Evolutionary conservation across 2,797 vertebrate species (phyloP).

Genomic region (Aplochiton taeniatus): DNA sequence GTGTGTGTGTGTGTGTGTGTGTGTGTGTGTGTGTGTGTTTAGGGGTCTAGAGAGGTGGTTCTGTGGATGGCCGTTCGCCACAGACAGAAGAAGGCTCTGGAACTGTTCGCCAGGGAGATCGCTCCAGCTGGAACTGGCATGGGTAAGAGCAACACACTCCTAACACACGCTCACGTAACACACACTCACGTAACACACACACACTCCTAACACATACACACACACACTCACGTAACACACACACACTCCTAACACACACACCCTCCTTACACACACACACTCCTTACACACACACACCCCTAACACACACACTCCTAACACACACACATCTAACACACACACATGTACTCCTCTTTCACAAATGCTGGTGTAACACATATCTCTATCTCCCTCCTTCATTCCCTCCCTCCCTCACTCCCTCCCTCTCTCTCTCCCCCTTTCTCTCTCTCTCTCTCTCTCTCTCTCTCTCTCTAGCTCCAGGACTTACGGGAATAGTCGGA

Average conservation of each 20-base stretch:
- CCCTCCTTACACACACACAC: neutral
- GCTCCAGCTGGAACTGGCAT: conserved; percentile 86
- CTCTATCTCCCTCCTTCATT: neutral
- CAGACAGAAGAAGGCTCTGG: conserved; percentile 82
- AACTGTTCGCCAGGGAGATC: conserved; percentile 83
- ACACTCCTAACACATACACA: conserved; percentile 4
- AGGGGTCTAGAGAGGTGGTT: conserved; percentile 81
- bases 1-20: neutral
- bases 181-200: no score
- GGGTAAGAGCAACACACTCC: conserved; percentile 65
- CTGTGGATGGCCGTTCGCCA: conserved; percentile 86
- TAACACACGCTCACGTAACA: no score
- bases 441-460: neutral
- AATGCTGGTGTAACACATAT: no score
- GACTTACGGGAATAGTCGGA: conserved; percentile 80
- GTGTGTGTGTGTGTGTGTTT: neutral
- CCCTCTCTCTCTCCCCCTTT: neutral
- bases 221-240: conserved; percentile 13
- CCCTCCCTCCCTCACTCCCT: neutral
- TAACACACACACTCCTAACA: no score
- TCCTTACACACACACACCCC: no score
- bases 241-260: neutral
- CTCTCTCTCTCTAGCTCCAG: conserved; percentile 70
- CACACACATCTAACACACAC: no score
- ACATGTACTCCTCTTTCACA: neutral